These are phyloP conservation scores for Clarias macrocephalus DNA, from an alignment of 2,113 vertebrate species.

Conservation along the genomic window DNA sequence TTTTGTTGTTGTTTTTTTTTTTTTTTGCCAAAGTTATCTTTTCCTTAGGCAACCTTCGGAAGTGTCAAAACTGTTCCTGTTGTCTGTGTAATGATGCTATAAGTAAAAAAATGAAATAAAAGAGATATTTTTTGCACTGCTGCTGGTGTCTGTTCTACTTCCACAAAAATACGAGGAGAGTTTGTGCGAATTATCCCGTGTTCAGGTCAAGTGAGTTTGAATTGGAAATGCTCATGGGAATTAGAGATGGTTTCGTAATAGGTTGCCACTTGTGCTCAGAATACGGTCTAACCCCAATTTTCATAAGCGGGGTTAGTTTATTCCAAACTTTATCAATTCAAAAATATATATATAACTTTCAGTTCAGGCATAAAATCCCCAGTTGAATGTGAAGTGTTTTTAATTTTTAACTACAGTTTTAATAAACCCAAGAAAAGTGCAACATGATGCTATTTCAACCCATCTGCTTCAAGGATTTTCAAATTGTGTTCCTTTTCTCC, in stretches of 20 bases:
- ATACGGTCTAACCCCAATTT: not conserved
- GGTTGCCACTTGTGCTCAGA: not conserved
- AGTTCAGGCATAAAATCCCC: not conserved
- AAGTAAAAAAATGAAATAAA: slow-evolving; percentile 58
- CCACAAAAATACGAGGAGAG: not conserved
- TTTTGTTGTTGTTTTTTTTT: no score
- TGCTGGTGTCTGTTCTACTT: not conserved
- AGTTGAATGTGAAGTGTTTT: not conserved
- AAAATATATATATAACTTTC: no score
- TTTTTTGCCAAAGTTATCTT: slow-evolving; percentile 58
- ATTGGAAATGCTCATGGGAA: not conserved
- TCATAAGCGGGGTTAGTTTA: no score
- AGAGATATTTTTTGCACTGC: slow-evolving; percentile 65
- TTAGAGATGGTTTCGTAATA: not conserved
- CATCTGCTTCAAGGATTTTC: no score
- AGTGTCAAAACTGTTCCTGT: slow-evolving; percentile 46
- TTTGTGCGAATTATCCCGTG: not conserved
- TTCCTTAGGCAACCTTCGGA: slow-evolving; percentile 46
- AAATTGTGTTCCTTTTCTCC: no score
- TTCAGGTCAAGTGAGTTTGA: not conserved
- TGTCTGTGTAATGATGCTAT: slow-evolving; percentile 56
- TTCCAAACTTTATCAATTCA: no score
- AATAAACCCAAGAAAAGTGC: not conserved
- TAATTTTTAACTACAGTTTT: not conserved
- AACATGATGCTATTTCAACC: not conserved